phyloP scores from a whole-genome alignment of 2,113 vertebrate genomes.

The Callorhinus ursinus region DNA sequence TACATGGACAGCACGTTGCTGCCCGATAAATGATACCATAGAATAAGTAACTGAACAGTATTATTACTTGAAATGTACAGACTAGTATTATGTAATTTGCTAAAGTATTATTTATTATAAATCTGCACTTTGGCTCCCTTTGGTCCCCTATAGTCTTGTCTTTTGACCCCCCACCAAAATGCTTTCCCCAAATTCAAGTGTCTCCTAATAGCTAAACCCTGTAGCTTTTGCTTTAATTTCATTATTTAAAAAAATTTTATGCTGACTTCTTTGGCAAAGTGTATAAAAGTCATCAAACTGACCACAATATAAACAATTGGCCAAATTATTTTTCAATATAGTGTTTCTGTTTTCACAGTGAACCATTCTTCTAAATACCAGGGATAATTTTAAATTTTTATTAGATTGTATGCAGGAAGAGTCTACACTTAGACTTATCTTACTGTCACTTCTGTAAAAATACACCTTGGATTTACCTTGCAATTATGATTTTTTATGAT shows the following conservation, averaged over 20 bases:
- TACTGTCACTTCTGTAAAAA: neutral
- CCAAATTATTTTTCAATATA: neutral
- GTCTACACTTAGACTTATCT: neutral
- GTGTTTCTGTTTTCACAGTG: neutral
- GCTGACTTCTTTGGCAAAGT: neutral
- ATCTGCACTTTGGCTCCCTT: neutral
- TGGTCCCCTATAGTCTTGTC: neutral
- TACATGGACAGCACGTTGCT: neutral
- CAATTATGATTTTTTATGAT: neutral
- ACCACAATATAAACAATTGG: neutral
- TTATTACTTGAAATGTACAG: slow-evolving; percentile 23
- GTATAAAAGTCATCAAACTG: neutral
- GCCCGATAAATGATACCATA: neutral
- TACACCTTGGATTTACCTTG: neutral
- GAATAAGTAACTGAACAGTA: neutral
- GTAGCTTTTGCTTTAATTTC: neutral
- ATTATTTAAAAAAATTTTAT: neutral
- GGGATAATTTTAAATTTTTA: neutral
- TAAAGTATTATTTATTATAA: neutral
- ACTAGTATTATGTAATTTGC: neutral
- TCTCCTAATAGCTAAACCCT: neutral
- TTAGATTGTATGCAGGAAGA: neutral
- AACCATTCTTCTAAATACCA: neutral
- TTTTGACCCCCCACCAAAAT: neutral
- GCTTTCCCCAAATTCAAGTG: neutral